Evolutionary conservation across 2,888 invertebrate species (phyloP), one percentile per base, ranked within the genome.

Genomic region (Drosophila pseudotalamancana): DNA sequence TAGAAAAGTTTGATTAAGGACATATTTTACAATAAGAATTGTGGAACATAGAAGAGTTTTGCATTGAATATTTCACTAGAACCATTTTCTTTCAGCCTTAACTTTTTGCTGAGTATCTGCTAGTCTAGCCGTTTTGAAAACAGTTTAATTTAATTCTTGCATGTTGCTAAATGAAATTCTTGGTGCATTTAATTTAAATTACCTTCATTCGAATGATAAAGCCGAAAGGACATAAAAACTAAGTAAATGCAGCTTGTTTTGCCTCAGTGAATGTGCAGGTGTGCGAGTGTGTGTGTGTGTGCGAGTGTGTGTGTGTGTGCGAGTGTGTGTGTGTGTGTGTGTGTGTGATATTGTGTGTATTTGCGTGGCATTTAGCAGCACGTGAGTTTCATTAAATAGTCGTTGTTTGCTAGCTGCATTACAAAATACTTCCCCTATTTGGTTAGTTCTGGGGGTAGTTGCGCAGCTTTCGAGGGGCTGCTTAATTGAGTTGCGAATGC

Each of bases 401-500:
- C 67, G 46, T 53, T 48, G 23, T 46, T 51, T 46, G 53, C 39
- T 49, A 45, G 59, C 23, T 57, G 77, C 83, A 68, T 40, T 76
- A 66, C 72, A 72, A 70, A 72, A 80, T 55, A 63, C 16, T 56
- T 55, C 23, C 8, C 23, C 48, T 25, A 19, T 21, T 37, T 43
- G 34, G 40, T 23, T 25, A 32, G 35, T 37, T 51, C 56, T 59
- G n/a, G 23, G 27, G 51, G 39, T 14, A 35, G 53, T 34, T 57
- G 51, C 19, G n/a, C 9, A 14, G 8, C 18, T 12, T 12, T 21
- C 3, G 11, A 16, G 27, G 25, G 19, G 27, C 19, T 29, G 37
- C 19, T 70, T 82, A 82, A 82, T 82, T 82, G 83, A 82, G 86
- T 74, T 82, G 86, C 84, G 74, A 86, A 77, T 83, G 84, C 73